Evolutionary conservation across 2,113 vertebrate genomes (phyloP).

Genomic region (Callaeas wilsoni): DNA sequence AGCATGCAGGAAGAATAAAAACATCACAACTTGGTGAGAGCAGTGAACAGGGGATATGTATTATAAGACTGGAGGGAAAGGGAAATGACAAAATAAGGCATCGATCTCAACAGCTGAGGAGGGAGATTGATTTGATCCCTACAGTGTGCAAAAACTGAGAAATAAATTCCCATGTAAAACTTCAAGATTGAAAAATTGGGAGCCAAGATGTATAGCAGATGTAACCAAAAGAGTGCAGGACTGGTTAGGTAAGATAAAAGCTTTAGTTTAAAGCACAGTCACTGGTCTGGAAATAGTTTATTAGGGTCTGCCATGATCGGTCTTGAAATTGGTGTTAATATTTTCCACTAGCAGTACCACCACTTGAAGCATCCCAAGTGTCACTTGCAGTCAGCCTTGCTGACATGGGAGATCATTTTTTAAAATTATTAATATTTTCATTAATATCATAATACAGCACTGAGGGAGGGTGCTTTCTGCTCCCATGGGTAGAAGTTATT

Average conservation of each 20-base stretch:
- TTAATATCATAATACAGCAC: neutral
- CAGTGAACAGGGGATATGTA: neutral
- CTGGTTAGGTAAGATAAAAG: neutral
- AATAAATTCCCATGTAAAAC: neutral
- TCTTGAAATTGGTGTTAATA: neutral
- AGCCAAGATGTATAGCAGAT: neutral
- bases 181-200: neutral
- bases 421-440: neutral
- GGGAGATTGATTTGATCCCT: neutral
- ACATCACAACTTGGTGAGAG: neutral
- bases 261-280: neutral
- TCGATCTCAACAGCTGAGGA: accelerated
- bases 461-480: neutral
- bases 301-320: neutral
- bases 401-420: neutral
- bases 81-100: neutral
- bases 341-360: neutral
- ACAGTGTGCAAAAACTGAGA: neutral
- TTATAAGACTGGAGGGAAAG: neutral
- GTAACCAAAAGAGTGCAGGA: neutral
- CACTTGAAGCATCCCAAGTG: neutral
- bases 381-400: neutral
- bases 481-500: neutral
- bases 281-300: neutral
- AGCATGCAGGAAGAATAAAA: neutral